phyloP scores from a whole-genome alignment of 1,140 invertebrate genomes.

The Plutomurus gul region DNA sequence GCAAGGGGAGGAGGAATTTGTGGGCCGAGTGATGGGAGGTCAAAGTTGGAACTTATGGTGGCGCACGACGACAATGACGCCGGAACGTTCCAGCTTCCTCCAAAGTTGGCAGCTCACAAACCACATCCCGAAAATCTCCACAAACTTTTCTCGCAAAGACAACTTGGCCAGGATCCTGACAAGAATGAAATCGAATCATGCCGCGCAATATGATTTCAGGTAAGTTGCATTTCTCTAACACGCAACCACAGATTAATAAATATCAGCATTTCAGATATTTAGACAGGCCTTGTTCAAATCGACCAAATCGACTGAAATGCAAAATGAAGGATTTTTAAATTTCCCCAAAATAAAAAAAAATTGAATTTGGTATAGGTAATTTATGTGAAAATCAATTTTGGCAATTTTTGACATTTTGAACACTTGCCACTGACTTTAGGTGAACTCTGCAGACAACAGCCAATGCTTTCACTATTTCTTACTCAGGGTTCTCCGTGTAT shows the following conservation, averaged over 20 bases:
- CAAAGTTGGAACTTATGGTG: conserved; percentile 53
- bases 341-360: no score
- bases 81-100: conserved; percentile 3
- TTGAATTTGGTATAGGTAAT: no score
- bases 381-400: no score
- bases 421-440: no score
- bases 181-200: conserved; percentile 79
- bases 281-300: background rate
- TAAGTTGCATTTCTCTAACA: conserved; percentile 56
- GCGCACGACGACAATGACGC: conserved; percentile 34
- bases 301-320: background rate
- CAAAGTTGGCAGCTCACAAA: conserved; percentile 70
- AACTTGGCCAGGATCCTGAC: conserved; percentile 75
- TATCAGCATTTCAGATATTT: background rate
- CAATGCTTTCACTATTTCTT: no score
- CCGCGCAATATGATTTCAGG: conserved; percentile 81
- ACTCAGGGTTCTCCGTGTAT: no score
- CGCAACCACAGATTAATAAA: background rate
- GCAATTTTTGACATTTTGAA: no score
- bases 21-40: background rate
- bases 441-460: no score
- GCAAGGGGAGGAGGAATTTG: background rate
- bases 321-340: background rate
- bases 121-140: conserved; percentile 76
- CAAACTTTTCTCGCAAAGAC: conserved; percentile 80